Conservation (phyloP, 2,888 invertebrate species). For the Aspidiotus rigidus region DNA sequence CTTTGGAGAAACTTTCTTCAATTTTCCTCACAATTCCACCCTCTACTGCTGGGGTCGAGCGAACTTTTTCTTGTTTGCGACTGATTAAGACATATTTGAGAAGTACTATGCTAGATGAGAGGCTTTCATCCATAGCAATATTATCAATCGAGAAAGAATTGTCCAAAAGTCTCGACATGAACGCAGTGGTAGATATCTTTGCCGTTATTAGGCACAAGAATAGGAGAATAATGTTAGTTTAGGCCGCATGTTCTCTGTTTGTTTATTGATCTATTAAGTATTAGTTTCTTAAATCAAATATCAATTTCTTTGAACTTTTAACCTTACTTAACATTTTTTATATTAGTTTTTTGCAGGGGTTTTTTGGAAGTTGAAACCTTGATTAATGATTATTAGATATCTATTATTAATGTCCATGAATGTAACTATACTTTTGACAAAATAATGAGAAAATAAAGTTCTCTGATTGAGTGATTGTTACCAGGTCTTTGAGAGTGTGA, state of each 20-base stretch:
- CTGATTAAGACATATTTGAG: neutral
- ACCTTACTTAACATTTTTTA: neutral
- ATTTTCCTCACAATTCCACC: slow-evolving; percentile 16
- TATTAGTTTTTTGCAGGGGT: no score
- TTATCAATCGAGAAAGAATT: neutral
- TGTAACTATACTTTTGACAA: neutral
- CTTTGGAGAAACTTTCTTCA: slow-evolving; percentile 9
- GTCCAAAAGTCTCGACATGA: neutral
- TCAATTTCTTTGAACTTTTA: neutral
- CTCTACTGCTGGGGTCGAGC: slow-evolving; percentile 13
- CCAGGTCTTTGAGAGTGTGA: no score
- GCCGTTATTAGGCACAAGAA: neutral
- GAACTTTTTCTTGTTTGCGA: neutral
- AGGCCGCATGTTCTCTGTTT: neutral
- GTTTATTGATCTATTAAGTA: no score
- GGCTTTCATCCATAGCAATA: neutral
- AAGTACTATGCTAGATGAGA: slow-evolving; percentile 1
- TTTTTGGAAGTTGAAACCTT: neutral
- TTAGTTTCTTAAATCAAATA: neutral
- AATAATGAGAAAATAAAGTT: slow-evolving; percentile 1
- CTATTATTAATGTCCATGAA: neutral
- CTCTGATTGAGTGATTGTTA: no score
- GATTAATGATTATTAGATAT: no score
- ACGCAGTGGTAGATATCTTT: neutral
- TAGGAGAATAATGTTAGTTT: neutral